Base-by-base conservation (phyloP, 2,888 invertebrate genomes). In the Idaea straminata region DNA sequence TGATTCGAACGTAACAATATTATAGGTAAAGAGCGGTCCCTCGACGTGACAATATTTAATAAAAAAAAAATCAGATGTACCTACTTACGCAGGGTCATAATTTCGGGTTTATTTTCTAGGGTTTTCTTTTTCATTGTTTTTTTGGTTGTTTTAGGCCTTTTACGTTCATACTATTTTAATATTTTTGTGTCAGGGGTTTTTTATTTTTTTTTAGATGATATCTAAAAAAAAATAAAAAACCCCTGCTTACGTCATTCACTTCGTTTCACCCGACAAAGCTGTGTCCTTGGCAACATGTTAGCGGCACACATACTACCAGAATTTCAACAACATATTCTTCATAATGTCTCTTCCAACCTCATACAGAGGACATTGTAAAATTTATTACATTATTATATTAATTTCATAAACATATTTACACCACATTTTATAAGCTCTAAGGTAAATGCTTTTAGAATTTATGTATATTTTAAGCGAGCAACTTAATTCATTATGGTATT, bases 321-420 rank as follows among this genome's bases (percentile, higher is more conserved):
- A 73, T 73, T 68, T 71, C 69, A 64, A 70, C 62, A 67, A 67
- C 67, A 61, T 69, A 67, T 64, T 69, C 64, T 65, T 61, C 65
- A 64, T 65, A 64, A 64, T 70, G 67, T 59, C 62, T 62, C 63
- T 47, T 25, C 62, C 10, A 47, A 47, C 47, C 47, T 47, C 47
- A 47, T 47, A 47, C 47, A 47, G 47, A 47, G 47, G 47, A 47
- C 47, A 47, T 13, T 47, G 47, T 47, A 47, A 47, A 47, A 47
- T 47, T 47, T 47, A 47, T 47, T 47, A 47, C 47, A 47, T 47
- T 47, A 47, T 47, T 47, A 47, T 47, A 47, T 47, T 10, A 47
- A 47, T 47, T 47, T 47, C 47, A 47, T 47, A 47, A 47, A 13
- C 47, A 47, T 47, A 47, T 47, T 47, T 47, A 47, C 47, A 47